These are phyloP conservation scores for Phthorimaea operculella DNA, from an alignment of 1,140 invertebrate genomes.

Conservation along the genomic window DNA sequence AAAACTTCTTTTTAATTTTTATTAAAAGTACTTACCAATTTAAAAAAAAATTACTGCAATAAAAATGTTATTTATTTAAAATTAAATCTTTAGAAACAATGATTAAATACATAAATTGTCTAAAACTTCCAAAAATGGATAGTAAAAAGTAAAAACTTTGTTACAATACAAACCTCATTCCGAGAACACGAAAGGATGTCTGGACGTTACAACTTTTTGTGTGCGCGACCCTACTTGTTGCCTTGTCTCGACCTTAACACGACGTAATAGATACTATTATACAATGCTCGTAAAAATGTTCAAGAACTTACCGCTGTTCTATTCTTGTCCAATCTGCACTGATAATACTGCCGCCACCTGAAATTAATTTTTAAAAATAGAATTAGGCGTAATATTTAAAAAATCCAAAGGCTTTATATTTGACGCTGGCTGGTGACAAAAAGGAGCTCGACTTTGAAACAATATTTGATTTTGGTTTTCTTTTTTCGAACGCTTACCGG, in stretches of 20 bases:
- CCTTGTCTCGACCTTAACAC: neutral
- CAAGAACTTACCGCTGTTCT: neutral
- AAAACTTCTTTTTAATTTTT: no score
- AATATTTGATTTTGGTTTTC: no score
- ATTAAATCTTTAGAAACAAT: neutral
- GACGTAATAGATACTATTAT: neutral
- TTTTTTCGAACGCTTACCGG: conserved; percentile 26
- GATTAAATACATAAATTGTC: no score
- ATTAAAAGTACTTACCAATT: no score
- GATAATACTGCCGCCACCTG: neutral
- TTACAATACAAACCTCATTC: neutral
- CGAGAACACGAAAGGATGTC: neutral
- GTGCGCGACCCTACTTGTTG: conserved; percentile 1
- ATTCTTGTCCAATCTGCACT: no score
- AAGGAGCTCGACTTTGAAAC: no score
- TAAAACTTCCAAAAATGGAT: conserved; percentile 15
- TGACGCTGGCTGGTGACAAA: no score
- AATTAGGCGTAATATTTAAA: neutral
- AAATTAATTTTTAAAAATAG: neutral
- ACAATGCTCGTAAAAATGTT: neutral
- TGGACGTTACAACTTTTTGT: conserved; percentile 3
- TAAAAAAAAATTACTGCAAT: no score
- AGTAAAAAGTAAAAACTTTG: conserved; percentile 7
- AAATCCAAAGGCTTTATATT: neutral
- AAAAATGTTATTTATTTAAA: neutral